Evolutionary conservation across 2,888 invertebrate genomes (phyloP), one percentile per base, ranked within the genome.

Genomic region (Slavum lentiscoides): DNA sequence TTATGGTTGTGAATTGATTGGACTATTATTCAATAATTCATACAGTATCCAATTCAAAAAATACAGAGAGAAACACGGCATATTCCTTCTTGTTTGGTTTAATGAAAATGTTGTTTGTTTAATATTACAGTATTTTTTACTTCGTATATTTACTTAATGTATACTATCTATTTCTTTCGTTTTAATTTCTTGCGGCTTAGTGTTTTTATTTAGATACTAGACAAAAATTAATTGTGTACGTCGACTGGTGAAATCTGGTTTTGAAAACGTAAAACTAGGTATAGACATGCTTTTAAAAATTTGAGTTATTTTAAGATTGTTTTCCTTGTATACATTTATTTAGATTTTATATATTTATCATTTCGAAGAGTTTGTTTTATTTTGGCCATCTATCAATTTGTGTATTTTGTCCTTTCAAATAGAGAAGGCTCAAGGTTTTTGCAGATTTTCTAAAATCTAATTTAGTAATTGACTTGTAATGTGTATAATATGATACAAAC

Each of bases 291-390:
- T 70, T n/a, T 58, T 58, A 19, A n/a, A 59, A 19, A 23, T 69
- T 9, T 13, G 17, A 11, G 30, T 53, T 69, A 53, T 69, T 69
- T 69, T 69, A 30, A 69, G 53, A 55, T 69, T 19, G 0, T 68
- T 23, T 68, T 19, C 2, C 5, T 17, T 69, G 15, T n/a, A 19
- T 19, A 55, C 9, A 13, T 23, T 68, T 23, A 68, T 17, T 68
- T 53, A 11, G 19, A 17, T 43, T 53, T 17, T 64, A 17, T 37
- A 64, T 69, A 4, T 69, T 11, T 30, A 53, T 53, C 17, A 30
- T 30, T 30, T 69, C 19, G 30, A 69, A 69, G 69, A 30, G 55
- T 74, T 74, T 66, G 39, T 72, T 58, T 72, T 4, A 59, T 43
- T 72, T 59, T 72, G 59, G 55, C 55, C 9, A 17, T 37, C 15